These are phyloP conservation scores for Lasioglossum zephyrum DNA, from an alignment of 2,888 invertebrate genomes.

Conservation along the genomic window DNA sequence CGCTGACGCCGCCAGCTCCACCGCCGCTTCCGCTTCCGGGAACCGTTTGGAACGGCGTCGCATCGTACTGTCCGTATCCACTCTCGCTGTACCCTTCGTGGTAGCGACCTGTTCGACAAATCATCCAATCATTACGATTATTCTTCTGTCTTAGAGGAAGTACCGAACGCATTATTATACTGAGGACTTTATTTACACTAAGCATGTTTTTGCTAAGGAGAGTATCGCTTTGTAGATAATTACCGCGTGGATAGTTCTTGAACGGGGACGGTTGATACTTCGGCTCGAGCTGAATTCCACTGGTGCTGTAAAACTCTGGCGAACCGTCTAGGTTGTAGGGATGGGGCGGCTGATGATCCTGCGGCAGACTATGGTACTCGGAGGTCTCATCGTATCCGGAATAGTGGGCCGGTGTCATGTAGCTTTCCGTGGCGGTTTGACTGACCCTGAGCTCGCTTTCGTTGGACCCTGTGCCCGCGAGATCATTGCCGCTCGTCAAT, in stretches of 20 bases:
- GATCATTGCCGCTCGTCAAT: conserved; percentile 75
- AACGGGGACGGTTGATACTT: conserved; percentile 90
- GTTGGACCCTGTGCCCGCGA: conserved; percentile 79
- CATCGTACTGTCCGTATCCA: conserved; percentile 87
- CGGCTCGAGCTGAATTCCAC: conserved; percentile 86
- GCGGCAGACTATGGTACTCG: conserved; percentile 86
- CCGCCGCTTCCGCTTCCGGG: conserved; percentile 86
- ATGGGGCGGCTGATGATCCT: conserved; percentile 85
- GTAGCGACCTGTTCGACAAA: conserved; percentile 76
- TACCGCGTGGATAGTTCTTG: conserved; percentile 90
- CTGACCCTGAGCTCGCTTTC: conserved; percentile 79
- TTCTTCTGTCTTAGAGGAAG: background rate
- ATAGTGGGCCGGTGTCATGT: conserved; percentile 82
- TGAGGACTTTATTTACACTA: too few species aligned
- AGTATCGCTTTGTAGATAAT: background rate
- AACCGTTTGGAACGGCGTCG: conserved; percentile 91
- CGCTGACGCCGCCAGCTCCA: conserved; percentile 80
- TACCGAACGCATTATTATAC: background rate
- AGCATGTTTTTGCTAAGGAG: background rate
- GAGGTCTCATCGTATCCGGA: conserved; percentile 85
- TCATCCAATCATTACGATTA: background rate
- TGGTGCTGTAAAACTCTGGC: conserved; percentile 90
- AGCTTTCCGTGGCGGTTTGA: conserved; percentile 78
- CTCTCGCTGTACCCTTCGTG: conserved; percentile 85
- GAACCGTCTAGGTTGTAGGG: conserved; percentile 89